Evolutionary conservation across 2,797 vertebrate genomes (phyloP), one percentile per base, ranked within the genome.

Genomic region (Acanthis flammea): DNA sequence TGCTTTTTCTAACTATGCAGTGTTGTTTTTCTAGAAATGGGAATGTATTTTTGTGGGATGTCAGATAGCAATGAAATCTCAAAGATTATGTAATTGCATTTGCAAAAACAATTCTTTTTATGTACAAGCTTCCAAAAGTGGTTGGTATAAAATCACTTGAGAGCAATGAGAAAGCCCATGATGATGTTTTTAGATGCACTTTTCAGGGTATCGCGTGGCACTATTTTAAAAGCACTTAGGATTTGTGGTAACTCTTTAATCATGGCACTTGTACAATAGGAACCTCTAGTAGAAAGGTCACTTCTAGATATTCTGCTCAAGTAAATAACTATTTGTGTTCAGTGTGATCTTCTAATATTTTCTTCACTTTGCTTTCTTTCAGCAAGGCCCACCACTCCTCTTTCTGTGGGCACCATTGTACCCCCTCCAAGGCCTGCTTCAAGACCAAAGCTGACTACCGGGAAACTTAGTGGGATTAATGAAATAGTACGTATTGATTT

Each of bases 361-460:
- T 77, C 62, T 93, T 95, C 63, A 68, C 66, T 96, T 91, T 92
- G 28, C 74, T 92, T 96, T 94, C 93, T 96, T 92, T 77, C 97
- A 97, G 98, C 98, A 95, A 98, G 99, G 85, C 99, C 99, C 24
- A 98, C 98, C 14, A 99, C 99, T 73, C 99, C 99, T 48, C 98
- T 99, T 96, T 98, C 98, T 79, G 94, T 99, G 41, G 98, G 98
- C 92, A 98, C 98, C 87, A 98, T 99, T 94, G 98, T 99, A 77
- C 99, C 99, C 17, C 99, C 99, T 12, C 99, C 99, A 45, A 98
- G 99, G 68, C 99, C 99, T 90, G 98, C 98, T 93, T 99, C 99
- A 89, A 98, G 99, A 97, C 99, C 99, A 97, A 99, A 99, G 97
- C 97, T 99, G 88, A 95, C 99, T 53, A 86, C 98, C 0, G 98